These are phyloP conservation scores for Bibio marci DNA, from an alignment of 2,888 invertebrate species.

Conservation along the genomic window DNA sequence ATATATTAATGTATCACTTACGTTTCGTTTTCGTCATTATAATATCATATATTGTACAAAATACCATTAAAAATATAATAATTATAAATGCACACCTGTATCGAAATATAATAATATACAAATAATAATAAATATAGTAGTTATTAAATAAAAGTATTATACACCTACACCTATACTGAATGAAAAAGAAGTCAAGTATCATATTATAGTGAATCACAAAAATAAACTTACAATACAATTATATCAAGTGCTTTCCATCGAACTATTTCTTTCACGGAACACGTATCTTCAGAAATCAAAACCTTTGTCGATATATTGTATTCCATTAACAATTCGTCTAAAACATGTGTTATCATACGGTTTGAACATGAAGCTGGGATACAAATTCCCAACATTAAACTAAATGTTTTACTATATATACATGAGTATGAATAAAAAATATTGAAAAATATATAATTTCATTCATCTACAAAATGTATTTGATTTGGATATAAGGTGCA, in stretches of 20 bases:
- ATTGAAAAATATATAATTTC: no score
- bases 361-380: conserved; percentile 24
- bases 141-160: no score
- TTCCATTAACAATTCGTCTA: conserved; percentile 15
- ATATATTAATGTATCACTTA: neutral
- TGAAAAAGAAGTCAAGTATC: no score
- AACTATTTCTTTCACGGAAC: conserved; percentile 18
- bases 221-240: conserved; percentile 23
- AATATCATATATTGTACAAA: conserved; percentile 14
- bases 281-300: conserved; percentile 15
- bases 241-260: conserved; percentile 20
- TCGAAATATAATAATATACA: conserved; percentile 7
- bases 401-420: neutral
- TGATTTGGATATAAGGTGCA: no score
- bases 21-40: conserved; percentile 1
- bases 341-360: conserved; percentile 13
- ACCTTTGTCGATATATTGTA: conserved; percentile 8
- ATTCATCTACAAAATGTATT: no score
- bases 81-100: conserved; percentile 12
- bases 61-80: conserved; percentile 12
- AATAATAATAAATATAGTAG: no score
- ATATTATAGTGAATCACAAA: neutral
- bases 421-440: no score
- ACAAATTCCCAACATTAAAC: conserved; percentile 19
- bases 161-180: no score